Evolutionary conservation across 35 echinoderm and acorn worm species (phyloP).

Genomic region (Stichopus chloronotus): DNA sequence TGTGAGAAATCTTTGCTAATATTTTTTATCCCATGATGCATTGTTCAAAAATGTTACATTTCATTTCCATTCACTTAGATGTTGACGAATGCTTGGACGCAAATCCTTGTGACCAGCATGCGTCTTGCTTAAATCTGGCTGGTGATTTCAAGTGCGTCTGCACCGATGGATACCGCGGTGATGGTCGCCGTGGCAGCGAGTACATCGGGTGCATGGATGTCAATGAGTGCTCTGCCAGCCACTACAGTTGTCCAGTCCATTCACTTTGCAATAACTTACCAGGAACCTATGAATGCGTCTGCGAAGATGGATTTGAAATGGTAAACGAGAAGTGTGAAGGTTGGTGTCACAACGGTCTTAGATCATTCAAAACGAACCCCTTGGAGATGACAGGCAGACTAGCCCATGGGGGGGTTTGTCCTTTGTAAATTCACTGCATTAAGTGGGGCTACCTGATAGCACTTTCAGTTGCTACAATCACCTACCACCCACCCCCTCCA

Average conservation of each 20-base stretch:
- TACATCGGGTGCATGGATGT: constrained; percentile 26
- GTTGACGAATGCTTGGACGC: constrained; percentile 50
- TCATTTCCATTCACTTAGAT: background rate
- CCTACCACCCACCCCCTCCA: too few species aligned
- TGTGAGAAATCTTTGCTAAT: too few species aligned
- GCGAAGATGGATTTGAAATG: background rate
- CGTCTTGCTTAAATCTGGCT: constrained; percentile 11
- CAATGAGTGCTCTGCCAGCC: background rate
- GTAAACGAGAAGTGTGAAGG: background rate
- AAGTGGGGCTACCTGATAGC: too few species aligned
- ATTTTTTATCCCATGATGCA: too few species aligned
- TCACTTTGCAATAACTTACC: constrained; percentile 6
- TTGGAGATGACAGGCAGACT: too few species aligned
- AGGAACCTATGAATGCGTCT: background rate
- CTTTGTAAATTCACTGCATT: too few species aligned
- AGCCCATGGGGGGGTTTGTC: too few species aligned
- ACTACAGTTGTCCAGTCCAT: background rate
- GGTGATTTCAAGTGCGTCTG: constrained; percentile 47
- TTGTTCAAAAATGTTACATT: too few species aligned
- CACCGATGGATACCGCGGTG: constrained; percentile 37
- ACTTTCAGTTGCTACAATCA: too few species aligned
- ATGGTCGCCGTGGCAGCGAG: constrained; percentile 2
- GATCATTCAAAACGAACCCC: too few species aligned
- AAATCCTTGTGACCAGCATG: constrained; percentile 35
- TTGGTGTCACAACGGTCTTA: background rate